Evolutionary conservation across 2,888 invertebrate species (phyloP).

Genomic region (Altica lythri): DNA sequence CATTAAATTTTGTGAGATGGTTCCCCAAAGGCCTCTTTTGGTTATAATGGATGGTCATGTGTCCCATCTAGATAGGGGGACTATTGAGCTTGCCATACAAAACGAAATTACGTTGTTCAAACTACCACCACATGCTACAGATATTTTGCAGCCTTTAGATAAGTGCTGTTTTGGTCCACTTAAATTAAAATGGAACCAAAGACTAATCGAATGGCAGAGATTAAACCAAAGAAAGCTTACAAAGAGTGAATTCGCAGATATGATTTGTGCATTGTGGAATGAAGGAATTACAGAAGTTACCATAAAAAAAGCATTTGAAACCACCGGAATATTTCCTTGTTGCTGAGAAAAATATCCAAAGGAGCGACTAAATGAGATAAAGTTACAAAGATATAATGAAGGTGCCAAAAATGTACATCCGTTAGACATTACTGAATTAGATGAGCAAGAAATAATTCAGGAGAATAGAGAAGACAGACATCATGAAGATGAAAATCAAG

Average conservation of each 20-base stretch:
- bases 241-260: slow-evolving; percentile 27
- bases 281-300: slow-evolving; percentile 21
- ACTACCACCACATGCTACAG: slow-evolving; percentile 25
- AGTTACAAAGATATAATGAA: neutral
- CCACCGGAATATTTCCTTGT: slow-evolving; percentile 21
- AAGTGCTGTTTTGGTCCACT: slow-evolving; percentile 34
- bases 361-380: slow-evolving; percentile 12
- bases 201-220: slow-evolving; percentile 29
- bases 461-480: neutral
- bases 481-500: neutral
- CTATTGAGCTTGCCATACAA: slow-evolving; percentile 28
- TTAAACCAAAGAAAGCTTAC: slow-evolving; percentile 24
- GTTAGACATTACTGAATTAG: neutral
- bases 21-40: slow-evolving; percentile 33
- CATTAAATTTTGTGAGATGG: slow-evolving; percentile 28
- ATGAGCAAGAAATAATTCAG: neutral
- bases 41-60: slow-evolving; percentile 36
- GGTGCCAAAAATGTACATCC: neutral
- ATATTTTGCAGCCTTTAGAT: slow-evolving; percentile 29
- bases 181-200: slow-evolving; percentile 33
- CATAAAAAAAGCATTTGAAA: slow-evolving; percentile 23
- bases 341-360: slow-evolving; percentile 24
- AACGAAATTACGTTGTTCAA: slow-evolving; percentile 23
- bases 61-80: slow-evolving; percentile 32
- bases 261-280: slow-evolving; percentile 25